Base-by-base conservation (phyloP, 1,140 invertebrate genomes). In the Meloidogyne hapla region DNA sequence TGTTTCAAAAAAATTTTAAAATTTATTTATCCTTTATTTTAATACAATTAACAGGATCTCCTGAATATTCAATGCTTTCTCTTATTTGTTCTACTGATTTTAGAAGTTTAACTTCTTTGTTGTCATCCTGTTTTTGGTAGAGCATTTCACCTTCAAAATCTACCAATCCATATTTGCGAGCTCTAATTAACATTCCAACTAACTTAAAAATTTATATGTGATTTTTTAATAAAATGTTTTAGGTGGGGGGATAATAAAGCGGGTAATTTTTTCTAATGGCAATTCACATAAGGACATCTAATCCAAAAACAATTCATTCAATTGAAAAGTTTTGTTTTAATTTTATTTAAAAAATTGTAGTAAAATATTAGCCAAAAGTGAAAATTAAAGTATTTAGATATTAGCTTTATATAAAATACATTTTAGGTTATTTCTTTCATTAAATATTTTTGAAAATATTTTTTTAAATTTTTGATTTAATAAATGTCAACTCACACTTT, bases 81-180 rank as follows among this genome's bases (percentile, higher is more conserved):
- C 67, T 56, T 67, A 80, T 80, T 74, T 80, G 75, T 45, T 80
- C 74, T 4, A 80, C 40, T 61, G 80, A 48, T 74, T 80, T 79
- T 18, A 81, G 45, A 26, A 81, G n/a, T 21, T 77, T 69, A 65
- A 81, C 80, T 26, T 56, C 42, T 66, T 81, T 81, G 21, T 81
- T 25, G 40, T 81, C 79, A 42, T 81, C 80, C 45, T 81, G 80
- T 62, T 76, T 23, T 73, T 81, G 80, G 45, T 81, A 81, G 3
- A 81, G 64, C 80, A 81, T 81, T 74, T 80, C 79, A 26, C 56
- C 69, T 28, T 74, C 45, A 23, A 73, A 73, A 56, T 73, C 71
- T 6, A 78, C 76, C 42, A 77, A 48, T 25, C 76, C 76, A 63
- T 77, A 77, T 77, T 77, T 77, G 26, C 76, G 18, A 18, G 76